phyloP scores from a whole-genome alignment of 1,140 invertebrate genomes.

The Episyrphus balteatus region DNA sequence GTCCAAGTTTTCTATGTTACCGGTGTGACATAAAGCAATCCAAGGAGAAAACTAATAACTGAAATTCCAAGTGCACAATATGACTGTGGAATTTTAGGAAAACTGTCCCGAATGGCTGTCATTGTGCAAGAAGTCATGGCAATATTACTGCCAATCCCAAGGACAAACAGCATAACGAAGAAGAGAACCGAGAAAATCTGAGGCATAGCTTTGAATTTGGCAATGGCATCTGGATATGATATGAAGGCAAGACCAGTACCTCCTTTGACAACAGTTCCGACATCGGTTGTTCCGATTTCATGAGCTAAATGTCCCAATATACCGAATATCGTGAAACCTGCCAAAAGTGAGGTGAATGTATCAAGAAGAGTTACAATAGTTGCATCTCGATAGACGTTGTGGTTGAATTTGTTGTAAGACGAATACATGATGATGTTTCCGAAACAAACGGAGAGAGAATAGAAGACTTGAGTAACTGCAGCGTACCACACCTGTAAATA shows the following conservation, averaged over 20 bases:
- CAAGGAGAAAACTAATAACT: constrained; percentile 49
- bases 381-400: constrained; percentile 70
- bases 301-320: constrained; percentile 67
- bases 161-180: constrained; percentile 76
- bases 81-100: constrained; percentile 48
- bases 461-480: constrained; percentile 76
- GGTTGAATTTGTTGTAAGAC: constrained; percentile 70
- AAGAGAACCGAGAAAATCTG: constrained; percentile 82
- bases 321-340: constrained; percentile 79
- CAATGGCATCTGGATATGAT: constrained; percentile 81
- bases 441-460: constrained; percentile 71
- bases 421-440: constrained; percentile 73
- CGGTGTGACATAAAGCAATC: constrained; percentile 62
- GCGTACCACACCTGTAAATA: constrained; percentile 59
- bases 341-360: constrained; percentile 70
- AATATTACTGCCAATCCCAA: constrained; percentile 66
- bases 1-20: constrained; percentile 39
- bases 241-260: constrained; percentile 72
- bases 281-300: constrained; percentile 47
- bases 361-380: constrained; percentile 65
- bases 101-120: constrained; percentile 59
- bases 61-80: constrained; percentile 45
- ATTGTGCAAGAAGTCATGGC: constrained; percentile 55
- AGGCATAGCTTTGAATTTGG: constrained; percentile 64
- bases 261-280: constrained; percentile 46